Evolutionary conservation across 2,797 vertebrate species (phyloP).

Genomic region (Mormyrus proboscirostris): DNA sequence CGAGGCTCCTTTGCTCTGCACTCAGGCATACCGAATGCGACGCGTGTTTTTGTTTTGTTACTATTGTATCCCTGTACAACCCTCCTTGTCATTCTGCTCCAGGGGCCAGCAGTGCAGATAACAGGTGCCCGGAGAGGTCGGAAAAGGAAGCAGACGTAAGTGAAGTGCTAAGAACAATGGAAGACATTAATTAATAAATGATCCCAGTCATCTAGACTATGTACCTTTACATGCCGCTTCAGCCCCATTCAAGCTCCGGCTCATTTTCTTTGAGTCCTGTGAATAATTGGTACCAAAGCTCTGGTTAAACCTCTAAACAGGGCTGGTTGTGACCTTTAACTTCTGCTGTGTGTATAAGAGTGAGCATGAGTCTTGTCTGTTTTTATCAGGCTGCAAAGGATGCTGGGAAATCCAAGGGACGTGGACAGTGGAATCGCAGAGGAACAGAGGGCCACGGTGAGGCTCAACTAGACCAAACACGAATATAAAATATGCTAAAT

Average conservation of each 20-base stretch:
- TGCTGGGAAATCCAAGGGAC: constrained; percentile 60
- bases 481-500: background rate
- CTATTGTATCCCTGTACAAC: background rate
- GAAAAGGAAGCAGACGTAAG: constrained; percentile 74
- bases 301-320: background rate
- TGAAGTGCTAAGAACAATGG: background rate
- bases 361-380: constrained; percentile 22
- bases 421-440: constrained; percentile 57
- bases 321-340: background rate
- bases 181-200: background rate
- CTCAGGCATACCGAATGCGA: background rate
- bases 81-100: background rate
- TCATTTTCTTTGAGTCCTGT: background rate
- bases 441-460: constrained; percentile 58
- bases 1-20: too few relatives aligned
- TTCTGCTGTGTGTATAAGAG: background rate
- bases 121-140: constrained; percentile 62
- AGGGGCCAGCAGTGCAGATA: constrained; percentile 54
- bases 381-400: constrained; percentile 57
- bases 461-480: constrained; percentile 19
- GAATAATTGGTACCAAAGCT: background rate
- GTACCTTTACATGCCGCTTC: background rate
- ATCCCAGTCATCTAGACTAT: background rate
- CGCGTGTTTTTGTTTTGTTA: background rate
- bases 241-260: background rate